Conservation (phyloP, 2,888 invertebrate species). For the Drosophila austrosaltans region DNA sequence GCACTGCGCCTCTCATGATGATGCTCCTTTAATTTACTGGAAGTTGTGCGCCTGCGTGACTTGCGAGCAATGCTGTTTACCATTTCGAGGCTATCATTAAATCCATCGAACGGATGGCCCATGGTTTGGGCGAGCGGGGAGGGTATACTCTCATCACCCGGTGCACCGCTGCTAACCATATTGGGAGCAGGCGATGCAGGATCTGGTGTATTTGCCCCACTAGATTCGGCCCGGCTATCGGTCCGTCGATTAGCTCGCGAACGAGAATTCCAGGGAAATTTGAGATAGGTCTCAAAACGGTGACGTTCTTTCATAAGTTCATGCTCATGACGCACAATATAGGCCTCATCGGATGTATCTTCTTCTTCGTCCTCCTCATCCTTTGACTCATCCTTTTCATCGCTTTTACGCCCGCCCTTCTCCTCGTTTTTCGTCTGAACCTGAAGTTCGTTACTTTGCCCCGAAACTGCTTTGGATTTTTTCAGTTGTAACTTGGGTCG, state of each 20-base stretch:
- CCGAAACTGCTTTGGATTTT: conserved; percentile 1
- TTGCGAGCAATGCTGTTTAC: conserved; percentile 58
- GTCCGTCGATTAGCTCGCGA: conserved; percentile 87
- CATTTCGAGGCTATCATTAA: conserved; percentile 52
- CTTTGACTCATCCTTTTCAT: neutral
- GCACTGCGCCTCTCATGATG: conserved; percentile 83
- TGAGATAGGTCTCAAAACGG: conserved; percentile 84
- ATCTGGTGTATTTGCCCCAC: conserved; percentile 90
- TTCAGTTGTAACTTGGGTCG: conserved; percentile 52
- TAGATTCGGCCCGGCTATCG: conserved; percentile 88
- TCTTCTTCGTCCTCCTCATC: conserved; percentile 85
- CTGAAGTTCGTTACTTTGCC: neutral
- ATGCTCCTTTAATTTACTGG: conserved; percentile 73
- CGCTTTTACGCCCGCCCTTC: neutral
- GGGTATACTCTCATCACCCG: conserved; percentile 83
- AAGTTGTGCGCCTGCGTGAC: conserved; percentile 82
- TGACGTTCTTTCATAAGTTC: conserved; percentile 88
- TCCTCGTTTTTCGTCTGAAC: conserved; percentile 19
- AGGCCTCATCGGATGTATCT: conserved; percentile 91
- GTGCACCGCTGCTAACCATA: conserved; percentile 63
- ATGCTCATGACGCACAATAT: conserved; percentile 89
- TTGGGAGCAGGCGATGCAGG: conserved; percentile 86
- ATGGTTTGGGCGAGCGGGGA: conserved; percentile 73
- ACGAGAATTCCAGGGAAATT: conserved; percentile 83
- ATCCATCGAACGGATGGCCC: conserved; percentile 74